These are phyloP conservation scores for Bursaphelenchus okinawaensis DNA, from an alignment of 2,888 invertebrate genomes.

Conservation along the genomic window DNA sequence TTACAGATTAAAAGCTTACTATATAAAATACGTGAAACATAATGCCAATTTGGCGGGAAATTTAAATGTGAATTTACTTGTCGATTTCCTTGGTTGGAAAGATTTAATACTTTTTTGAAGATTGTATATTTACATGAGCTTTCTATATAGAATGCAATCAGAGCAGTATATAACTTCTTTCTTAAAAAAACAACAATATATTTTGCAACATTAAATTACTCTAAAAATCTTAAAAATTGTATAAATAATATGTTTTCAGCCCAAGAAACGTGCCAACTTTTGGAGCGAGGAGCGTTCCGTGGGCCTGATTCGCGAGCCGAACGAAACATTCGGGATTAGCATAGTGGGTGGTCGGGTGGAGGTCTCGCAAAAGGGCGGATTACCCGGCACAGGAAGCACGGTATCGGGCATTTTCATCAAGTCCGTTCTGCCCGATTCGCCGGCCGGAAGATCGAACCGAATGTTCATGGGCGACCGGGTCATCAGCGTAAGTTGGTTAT, in stretches of 20 bases:
- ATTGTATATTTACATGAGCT: too few species aligned
- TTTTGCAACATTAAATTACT: too few species aligned
- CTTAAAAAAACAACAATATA: too few species aligned
- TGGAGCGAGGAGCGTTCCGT: conserved; percentile 80
- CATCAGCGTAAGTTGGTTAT: conserved; percentile 58
- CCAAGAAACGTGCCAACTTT: conserved; percentile 54
- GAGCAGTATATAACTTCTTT: too few species aligned
- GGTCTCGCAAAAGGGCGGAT: conserved; percentile 54
- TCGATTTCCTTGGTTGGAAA: too few species aligned
- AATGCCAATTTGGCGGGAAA: too few species aligned
- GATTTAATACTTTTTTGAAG: too few species aligned
- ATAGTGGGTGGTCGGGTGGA: conserved; percentile 88
- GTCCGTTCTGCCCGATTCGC: conserved; percentile 85
- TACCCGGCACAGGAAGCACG: conserved; percentile 62
- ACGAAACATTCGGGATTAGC: conserved; percentile 81
- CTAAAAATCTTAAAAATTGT: too few species aligned
- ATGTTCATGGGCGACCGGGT: conserved; percentile 63
- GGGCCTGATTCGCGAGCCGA: conserved; percentile 69
- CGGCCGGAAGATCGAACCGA: conserved; percentile 79
- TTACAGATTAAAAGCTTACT: too few species aligned
- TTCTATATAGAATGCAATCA: too few species aligned
- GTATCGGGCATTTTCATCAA: conserved; percentile 95
- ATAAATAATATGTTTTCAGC: conserved; percentile 7
- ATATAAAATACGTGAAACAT: too few species aligned
- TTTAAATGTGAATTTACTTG: too few species aligned